Evolutionary conservation across 2,113 vertebrate species (phyloP).

Genomic region (Nanorana parkeri): DNA sequence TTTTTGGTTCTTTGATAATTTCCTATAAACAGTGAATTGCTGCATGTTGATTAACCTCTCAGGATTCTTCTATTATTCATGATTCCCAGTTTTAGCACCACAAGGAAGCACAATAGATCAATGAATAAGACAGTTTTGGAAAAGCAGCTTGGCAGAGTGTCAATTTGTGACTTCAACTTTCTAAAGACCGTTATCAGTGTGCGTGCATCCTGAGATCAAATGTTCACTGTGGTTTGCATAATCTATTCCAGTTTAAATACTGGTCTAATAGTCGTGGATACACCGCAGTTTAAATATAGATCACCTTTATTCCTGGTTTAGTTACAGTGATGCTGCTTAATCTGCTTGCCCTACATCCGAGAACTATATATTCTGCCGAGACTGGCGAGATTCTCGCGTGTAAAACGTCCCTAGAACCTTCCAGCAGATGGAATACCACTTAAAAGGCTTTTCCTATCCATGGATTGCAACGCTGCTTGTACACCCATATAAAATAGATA

Average conservation of each 20-base stretch:
- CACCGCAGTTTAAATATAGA: constrained; percentile 41
- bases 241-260: constrained; percentile 24
- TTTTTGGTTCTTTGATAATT: constrained; percentile 24
- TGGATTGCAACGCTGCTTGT: too few species aligned
- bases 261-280: constrained; percentile 4
- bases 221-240: constrained; percentile 6
- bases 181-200: constrained; percentile 36
- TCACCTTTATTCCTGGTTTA: constrained; percentile 41
- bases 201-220: constrained; percentile 31
- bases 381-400: neutral
- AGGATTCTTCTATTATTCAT: constrained; percentile 10
- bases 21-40: constrained; percentile 6
- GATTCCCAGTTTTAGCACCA: constrained; percentile 15
- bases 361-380: constrained; percentile 14
- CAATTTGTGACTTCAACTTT: constrained; percentile 16
- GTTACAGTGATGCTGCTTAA: constrained; percentile 13
- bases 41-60: too few species aligned
- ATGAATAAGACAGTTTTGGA: constrained; percentile 11
- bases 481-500: too few species aligned
- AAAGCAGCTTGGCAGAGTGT: constrained; percentile 24
- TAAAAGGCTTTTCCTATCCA: too few species aligned
- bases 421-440: neutral
- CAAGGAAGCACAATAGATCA: constrained; percentile 11
- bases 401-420: constrained; percentile 1
- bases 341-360: constrained; percentile 18